Base-by-base conservation (phyloP, 2,888 invertebrate species). In the Lithophane semibrunnea region DNA sequence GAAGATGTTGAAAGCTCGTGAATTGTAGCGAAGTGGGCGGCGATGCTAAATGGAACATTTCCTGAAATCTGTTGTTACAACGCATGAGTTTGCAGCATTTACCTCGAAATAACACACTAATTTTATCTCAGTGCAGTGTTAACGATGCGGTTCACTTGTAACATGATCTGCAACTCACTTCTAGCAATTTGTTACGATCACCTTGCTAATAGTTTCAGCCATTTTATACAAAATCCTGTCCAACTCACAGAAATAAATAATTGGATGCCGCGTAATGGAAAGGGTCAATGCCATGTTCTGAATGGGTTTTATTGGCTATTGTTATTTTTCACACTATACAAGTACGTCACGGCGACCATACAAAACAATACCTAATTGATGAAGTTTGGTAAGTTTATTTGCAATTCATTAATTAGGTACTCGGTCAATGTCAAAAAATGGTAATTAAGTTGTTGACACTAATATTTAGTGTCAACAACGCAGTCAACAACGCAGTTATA, bases 11-110 rank as follows among this genome's bases (percentile, higher is more conserved):
- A 90, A 85, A 89, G 86, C 88, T 88, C 86, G 86, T 86, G 86
- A 89, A 86, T 90, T 87, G 89, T 90, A 54, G 80, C 24, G 64
- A 80, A 86, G 88, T 89, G 89, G 90, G 91, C 86, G 92, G 89
- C 77, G 89, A 86, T 87, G 88, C 83, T 92, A 92, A 93, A 93
- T 93, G 91, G 89, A 91, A 93, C 91, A 89, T 93, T 95, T 93
- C 94, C 94, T 93, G 91, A 93, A 94, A 93, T 93, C 92, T 91
- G 92, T 92, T 92, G 91, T 93, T 91, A 91, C 91, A 90, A 88
- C 87, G 89, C 86, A 82, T 76, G 85, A 91, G 90, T 92, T 92
- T 92, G 92, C 92, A 90, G 88, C 89, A 88, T 89, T 91, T 90
- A 88, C 89, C 90, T 92, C 90, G 84, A 93, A 94, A 94, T 94